Evolutionary conservation across 2,888 invertebrate species (phyloP).

Genomic region (Creontiades dilutus): DNA sequence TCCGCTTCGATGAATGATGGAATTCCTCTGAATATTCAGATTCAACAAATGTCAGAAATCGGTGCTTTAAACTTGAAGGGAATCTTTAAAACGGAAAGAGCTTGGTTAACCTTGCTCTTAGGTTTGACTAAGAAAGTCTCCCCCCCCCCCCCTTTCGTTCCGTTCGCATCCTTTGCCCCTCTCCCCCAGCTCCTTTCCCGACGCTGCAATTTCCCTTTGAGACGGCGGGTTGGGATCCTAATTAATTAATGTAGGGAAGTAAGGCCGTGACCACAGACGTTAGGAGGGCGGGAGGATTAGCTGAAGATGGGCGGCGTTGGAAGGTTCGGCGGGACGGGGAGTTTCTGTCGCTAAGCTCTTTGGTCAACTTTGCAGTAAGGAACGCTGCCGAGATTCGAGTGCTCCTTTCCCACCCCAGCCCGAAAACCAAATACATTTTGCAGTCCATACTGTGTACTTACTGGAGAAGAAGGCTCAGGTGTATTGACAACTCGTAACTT

Average conservation of each 20-base stretch:
- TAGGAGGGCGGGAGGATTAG: slow-evolving; percentile 42
- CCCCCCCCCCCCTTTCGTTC: neutral
- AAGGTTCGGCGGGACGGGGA: neutral
- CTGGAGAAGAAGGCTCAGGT: neutral
- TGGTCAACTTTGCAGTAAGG: slow-evolving; percentile 44
- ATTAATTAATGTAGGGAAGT: slow-evolving; percentile 62
- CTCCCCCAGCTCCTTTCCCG: neutral
- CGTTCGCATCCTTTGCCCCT: neutral
- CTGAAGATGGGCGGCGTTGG: slow-evolving; percentile 14
- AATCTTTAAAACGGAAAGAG: slow-evolving; percentile 37
- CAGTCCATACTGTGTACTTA: slow-evolving; percentile 42
- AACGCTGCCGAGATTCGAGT: neutral
- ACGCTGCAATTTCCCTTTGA: slow-evolving; percentile 57
- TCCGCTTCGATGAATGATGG: no score
- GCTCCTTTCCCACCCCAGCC: neutral
- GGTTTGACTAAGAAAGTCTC: slow-evolving; percentile 41
- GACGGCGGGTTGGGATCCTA: slow-evolving; percentile 47
- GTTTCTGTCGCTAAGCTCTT: slow-evolving; percentile 41
- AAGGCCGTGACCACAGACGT: slow-evolving; percentile 54
- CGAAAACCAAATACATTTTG: slow-evolving; percentile 29
- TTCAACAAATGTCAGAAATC: no score
- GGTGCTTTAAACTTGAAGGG: neutral
- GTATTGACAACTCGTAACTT: slow-evolving; percentile 2
- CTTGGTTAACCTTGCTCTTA: slow-evolving; percentile 42
- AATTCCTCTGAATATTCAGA: no score